These are phyloP conservation scores for Microcebus ravelobensis DNA, from an alignment of 2,113 vertebrate genomes.

Conservation along the genomic window DNA sequence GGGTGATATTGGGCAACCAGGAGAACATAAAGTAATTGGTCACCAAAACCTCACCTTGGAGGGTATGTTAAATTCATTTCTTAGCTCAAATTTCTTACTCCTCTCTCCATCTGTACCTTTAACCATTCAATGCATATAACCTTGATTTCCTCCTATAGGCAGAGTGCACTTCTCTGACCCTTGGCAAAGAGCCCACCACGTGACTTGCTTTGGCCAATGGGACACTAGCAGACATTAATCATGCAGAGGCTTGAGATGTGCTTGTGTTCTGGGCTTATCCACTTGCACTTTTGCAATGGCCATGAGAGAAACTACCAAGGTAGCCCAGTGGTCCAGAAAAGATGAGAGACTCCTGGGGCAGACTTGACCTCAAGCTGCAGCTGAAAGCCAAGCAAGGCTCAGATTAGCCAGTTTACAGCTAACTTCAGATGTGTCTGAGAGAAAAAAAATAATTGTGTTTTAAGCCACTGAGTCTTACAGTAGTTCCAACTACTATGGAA, in stretches of 20 bases:
- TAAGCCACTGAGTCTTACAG: neutral
- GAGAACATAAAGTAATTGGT: neutral
- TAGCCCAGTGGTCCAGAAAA: neutral
- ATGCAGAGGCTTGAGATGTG: neutral
- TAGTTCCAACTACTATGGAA: constrained; percentile 1
- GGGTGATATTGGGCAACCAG: neutral
- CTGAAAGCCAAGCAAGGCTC: neutral
- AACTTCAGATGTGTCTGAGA: neutral
- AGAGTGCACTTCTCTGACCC: neutral
- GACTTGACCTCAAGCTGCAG: neutral
- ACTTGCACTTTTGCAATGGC: neutral
- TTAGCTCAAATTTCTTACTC: neutral
- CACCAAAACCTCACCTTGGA: neutral
- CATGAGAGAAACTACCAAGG: neutral
- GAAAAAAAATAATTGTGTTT: neutral
- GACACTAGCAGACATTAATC: neutral
- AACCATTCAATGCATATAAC: neutral
- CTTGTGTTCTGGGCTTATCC: neutral
- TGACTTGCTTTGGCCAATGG: neutral
- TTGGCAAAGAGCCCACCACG: neutral
- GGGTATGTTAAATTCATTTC: neutral
- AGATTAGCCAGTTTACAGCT: neutral
- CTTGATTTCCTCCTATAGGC: neutral
- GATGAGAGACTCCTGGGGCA: neutral
- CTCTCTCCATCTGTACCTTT: neutral